Evolutionary conservation across 2,797 vertebrate genomes (phyloP), one percentile per base, ranked within the genome.

Genomic region (Serranus cabrilla): DNA sequence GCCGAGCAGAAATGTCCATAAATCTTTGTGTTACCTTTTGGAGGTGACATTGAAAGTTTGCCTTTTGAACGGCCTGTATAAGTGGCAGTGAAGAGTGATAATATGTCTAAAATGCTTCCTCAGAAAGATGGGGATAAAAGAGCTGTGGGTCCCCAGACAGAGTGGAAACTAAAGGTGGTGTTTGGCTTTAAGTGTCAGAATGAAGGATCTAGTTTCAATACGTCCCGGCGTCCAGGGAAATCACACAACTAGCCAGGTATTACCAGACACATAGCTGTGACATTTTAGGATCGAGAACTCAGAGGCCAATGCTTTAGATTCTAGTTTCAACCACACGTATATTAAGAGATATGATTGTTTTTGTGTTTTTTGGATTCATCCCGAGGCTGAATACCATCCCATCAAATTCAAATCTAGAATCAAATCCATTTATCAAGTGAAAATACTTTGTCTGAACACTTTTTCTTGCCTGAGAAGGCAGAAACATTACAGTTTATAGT

Each of bases 191-290:
- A 63, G 60, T 68, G 76, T 69, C 74, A 68, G n/a, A 61, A 70
- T 64, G 71, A 83, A 61, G 65, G 65, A 84, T 75, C 45, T 70
- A n/a, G 40, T 76, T 91, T 81, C 80, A 86, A 88, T 86, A 78
- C 69, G 64, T 74, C 76, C 23, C 13, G 2, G 46, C 50, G 45
- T 81, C 72, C 16, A 39, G 80, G 81, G 56, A 91, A 92, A 91
- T 88, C 68, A 63, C 57, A 67, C 59, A 58, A 72, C 47, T 21
- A 43, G 39, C 55, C 62, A 50, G 50, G 69, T 51, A 64, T 12
- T 60, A 61, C 18, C 0, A 31, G 65, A 69, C 20, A 18, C 47
- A 60, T 3, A 74, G 57, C 51, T 14, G 11, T n/a, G 54, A 77
- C 37, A 65, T 61, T 68, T 71, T 23, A 47, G 54, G 34, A 42